These are phyloP conservation scores for Papilio polyxenes DNA, from an alignment of 1,140 invertebrate genomes.

Conservation along the genomic window DNA sequence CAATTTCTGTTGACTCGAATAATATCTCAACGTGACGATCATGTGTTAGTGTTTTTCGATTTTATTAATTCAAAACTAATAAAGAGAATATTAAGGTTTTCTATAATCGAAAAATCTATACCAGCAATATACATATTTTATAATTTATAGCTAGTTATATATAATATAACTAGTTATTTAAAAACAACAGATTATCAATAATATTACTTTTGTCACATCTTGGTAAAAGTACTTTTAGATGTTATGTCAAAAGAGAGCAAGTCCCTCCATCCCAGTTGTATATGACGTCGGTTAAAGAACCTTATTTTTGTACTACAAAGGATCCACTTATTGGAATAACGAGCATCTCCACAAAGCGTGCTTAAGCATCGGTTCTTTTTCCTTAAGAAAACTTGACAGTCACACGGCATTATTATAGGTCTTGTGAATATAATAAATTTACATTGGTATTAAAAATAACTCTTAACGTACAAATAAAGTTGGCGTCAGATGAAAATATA, in stretches of 20 bases:
- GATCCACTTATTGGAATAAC: conserved; percentile 35
- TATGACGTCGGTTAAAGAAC: conserved; percentile 30
- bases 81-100: no score
- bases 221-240: conserved; percentile 11
- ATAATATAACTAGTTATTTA: no score
- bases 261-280: conserved; percentile 14
- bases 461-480: background rate
- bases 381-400: conserved; percentile 17
- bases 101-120: no score
- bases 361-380: conserved; percentile 30
- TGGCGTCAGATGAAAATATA: background rate
- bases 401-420: background rate
- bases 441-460: background rate
- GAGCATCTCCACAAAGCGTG: conserved; percentile 31
- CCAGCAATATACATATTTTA: no score
- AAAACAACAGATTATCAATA: background rate
- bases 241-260: conserved; percentile 23
- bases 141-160: no score
- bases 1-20: no score
- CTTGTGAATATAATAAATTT: background rate
- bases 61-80: no score
- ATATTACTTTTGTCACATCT: background rate
- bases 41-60: no score
- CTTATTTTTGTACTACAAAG: conserved; percentile 35
- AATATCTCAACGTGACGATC: no score